A percentile compares a stretch with the other conserved stretches of the same genome.
phyloP scores from a whole-genome alignment of 2,888 invertebrate species.

The Dichetophora obliterata region DNA sequence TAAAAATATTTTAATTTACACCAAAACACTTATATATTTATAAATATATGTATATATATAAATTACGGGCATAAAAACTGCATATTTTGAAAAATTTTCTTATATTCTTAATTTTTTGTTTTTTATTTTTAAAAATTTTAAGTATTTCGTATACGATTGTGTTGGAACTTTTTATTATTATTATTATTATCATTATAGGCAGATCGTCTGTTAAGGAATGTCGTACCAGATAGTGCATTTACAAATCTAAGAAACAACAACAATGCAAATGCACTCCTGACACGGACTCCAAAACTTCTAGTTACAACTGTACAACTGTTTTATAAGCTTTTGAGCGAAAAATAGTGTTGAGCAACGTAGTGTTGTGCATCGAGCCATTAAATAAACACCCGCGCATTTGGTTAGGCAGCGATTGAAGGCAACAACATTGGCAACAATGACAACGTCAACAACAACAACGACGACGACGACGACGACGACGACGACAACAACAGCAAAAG shows the following conservation, averaged over 20 bases:
- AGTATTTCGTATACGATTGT: constrained; percentile 41
- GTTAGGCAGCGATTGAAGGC: neutral
- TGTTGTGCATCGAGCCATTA: neutral
- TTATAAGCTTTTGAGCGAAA: constrained; percentile 32
- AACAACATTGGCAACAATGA: constrained; percentile 2
- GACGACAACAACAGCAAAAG: constrained; percentile 14
- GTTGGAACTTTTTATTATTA: constrained; percentile 31
- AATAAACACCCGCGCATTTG: neutral
- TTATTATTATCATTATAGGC: constrained; percentile 49
- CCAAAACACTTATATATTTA: constrained; percentile 7
- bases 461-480: neutral
- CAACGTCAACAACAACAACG: neutral
- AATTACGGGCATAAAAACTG: constrained; percentile 57
- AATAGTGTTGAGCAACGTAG: constrained; percentile 32
- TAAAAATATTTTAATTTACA: constrained; percentile 18
- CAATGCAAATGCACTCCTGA: constrained; percentile 98
- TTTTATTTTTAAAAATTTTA: constrained; percentile 23
- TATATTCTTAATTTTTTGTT: constrained; percentile 24
- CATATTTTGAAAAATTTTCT: constrained; percentile 56
- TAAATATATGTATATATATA: neutral
- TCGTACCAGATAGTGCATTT: constrained; percentile 99
- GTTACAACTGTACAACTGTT: neutral
- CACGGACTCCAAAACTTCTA: constrained; percentile 86
- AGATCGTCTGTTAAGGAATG: constrained; percentile 80
- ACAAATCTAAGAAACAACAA: constrained; percentile 79